Percentiles rank a stretch among this genome's conserved stretches.
phyloP scores from a whole-genome alignment of 2,113 vertebrate genomes.

The Cephalopterus ornatus region DNA sequence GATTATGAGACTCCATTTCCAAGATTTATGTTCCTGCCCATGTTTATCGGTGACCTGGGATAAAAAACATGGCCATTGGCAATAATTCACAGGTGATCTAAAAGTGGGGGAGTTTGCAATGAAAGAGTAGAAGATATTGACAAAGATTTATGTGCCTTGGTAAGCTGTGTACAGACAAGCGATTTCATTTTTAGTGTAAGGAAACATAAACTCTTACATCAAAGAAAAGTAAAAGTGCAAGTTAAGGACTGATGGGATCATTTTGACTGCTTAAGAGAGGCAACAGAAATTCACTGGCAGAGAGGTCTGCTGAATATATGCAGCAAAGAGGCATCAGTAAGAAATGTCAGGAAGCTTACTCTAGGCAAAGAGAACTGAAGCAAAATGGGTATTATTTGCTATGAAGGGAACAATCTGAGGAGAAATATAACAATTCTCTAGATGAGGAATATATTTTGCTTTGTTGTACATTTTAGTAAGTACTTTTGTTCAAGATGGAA shows the following conservation, averaged over 20 bases:
- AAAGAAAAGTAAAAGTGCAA: neutral
- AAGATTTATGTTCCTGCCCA: neutral
- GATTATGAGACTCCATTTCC: neutral
- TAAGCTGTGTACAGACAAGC: neutral
- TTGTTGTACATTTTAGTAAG: neutral
- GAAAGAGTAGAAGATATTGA: neutral
- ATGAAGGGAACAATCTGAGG: neutral
- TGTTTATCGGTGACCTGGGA: neutral
- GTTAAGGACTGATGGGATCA: neutral
- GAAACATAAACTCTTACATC: neutral
- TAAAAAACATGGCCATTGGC: neutral
- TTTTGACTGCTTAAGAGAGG: neutral
- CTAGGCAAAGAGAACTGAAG: neutral
- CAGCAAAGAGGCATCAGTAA: neutral
- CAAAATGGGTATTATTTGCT: neutral
- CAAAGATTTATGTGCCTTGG: neutral
- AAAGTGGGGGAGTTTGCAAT: neutral
- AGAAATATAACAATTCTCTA: neutral
- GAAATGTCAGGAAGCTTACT: neutral
- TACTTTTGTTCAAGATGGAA: neutral
- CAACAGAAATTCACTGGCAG: neutral
- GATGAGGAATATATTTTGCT: neutral
- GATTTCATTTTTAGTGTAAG: neutral
- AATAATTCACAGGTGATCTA: neutral
- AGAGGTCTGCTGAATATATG: neutral